Percentiles rank a stretch among this genome's conserved stretches.
Conservation (phyloP, 64 coral and sea anemone species). For the Porites australiensis region DNA sequence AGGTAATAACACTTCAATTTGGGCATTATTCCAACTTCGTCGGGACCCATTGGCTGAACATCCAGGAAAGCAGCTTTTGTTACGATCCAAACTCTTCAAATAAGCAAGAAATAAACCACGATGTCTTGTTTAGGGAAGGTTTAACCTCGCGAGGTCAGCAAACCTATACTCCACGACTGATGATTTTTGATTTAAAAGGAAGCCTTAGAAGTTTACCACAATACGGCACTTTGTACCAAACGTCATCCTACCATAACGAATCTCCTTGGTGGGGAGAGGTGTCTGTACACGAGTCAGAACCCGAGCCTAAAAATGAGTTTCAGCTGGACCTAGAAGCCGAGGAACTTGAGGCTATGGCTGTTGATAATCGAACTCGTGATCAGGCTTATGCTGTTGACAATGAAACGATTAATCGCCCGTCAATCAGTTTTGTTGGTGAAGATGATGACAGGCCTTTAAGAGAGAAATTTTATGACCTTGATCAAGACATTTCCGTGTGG, state of each 20-base stretch:
- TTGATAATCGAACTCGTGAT: background rate
- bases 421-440: conserved; percentile 9
- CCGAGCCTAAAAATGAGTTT: conserved; percentile 90
- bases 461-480: conserved; percentile 80
- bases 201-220: conserved; percentile 60
- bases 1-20: conserved; percentile 91
- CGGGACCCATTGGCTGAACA: conserved; percentile 87
- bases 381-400: background rate
- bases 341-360: background rate
- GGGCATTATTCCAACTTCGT: conserved; percentile 98
- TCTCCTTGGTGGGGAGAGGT: conserved; percentile 66
- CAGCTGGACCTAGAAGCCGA: conserved; percentile 80
- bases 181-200: conserved; percentile 93
- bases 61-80: conserved; percentile 85
- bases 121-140: conserved; percentile 89
- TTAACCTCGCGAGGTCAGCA: conserved; percentile 58
- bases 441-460: conserved; percentile 11
- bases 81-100: conserved; percentile 58
- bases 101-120: conserved; percentile 75
- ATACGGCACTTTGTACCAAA: conserved; percentile 68
- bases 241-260: conserved; percentile 4
- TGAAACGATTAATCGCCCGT: background rate
- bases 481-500: conserved; percentile 78
- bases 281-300: conserved; percentile 66
- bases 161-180: conserved; percentile 75